Percentiles rank a stretch among this genome's conserved stretches.
These are phyloP conservation scores for Ptilonorhynchus violaceus DNA, from an alignment of 2,113 vertebrate species.

Conservation along the genomic window DNA sequence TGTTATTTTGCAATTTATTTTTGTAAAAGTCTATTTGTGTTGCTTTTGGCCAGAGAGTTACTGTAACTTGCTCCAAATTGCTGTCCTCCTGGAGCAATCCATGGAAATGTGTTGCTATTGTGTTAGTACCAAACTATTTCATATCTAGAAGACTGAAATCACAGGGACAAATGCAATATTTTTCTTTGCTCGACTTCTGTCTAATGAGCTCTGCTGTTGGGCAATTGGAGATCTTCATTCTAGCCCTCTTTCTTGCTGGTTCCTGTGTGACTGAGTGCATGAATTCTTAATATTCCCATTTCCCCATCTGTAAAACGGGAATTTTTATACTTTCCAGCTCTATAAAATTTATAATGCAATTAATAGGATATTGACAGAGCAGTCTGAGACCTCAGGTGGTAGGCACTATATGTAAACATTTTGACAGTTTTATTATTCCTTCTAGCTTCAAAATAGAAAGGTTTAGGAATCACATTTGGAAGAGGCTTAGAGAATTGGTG, in stretches of 20 bases:
- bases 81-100: slow-evolving; percentile 44
- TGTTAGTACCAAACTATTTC: slow-evolving; percentile 45
- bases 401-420: slow-evolving; percentile 48
- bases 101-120: slow-evolving; percentile 47
- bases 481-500: not conserved
- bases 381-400: slow-evolving; percentile 45
- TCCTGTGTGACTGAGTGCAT: slow-evolving; percentile 43
- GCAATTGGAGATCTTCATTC: slow-evolving; percentile 43
- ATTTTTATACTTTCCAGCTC: slow-evolving; percentile 54
- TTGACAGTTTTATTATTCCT: slow-evolving; percentile 46
- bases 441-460: not conserved
- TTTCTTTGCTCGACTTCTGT: slow-evolving; percentile 25
- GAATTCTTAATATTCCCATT: slow-evolving; percentile 61
- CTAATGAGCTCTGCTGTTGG: slow-evolving; percentile 54
- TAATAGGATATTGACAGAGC: slow-evolving; percentile 59
- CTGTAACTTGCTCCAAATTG: slow-evolving; percentile 50
- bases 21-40: slow-evolving; percentile 45
- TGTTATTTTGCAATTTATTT: slow-evolving; percentile 59
- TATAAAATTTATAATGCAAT: slow-evolving; percentile 65
- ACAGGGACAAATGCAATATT: slow-evolving; percentile 21
- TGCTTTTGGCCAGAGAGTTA: slow-evolving; percentile 37
- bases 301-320: slow-evolving; percentile 48
- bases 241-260: not conserved
- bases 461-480: not conserved
- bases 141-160: slow-evolving; percentile 47